Conservation (phyloP, 2,888 invertebrate species). For the Chrysolina haemoptera region DNA sequence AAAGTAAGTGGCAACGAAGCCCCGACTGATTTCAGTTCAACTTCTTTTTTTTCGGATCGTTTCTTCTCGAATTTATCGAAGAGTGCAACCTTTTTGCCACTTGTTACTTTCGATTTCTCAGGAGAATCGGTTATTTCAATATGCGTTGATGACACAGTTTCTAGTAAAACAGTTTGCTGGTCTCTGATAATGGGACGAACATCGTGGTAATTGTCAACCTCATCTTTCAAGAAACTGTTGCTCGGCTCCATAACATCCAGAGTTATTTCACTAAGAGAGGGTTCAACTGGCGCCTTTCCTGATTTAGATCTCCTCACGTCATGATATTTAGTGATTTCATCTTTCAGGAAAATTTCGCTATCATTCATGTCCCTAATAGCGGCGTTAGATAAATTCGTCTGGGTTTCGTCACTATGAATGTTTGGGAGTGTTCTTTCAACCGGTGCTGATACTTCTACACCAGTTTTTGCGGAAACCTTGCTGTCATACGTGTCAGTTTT, state of each 20-base stretch:
- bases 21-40: conserved; percentile 18
- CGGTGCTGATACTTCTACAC: conserved; percentile 12
- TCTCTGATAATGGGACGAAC: conserved; percentile 17
- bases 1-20: conserved; percentile 28
- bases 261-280: conserved; percentile 33
- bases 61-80: conserved; percentile 51
- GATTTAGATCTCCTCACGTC: conserved; percentile 39
- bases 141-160: neutral
- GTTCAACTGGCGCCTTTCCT: too few species aligned
- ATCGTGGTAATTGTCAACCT: conserved; percentile 41
- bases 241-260: conserved; percentile 49
- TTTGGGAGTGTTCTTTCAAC: conserved; percentile 32
- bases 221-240: conserved; percentile 45
- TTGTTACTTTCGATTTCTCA: neutral
- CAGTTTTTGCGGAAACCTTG: neutral
- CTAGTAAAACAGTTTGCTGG: neutral
- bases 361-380: conserved; percentile 28
- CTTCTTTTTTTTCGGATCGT: conserved; percentile 45
- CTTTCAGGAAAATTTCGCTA: conserved; percentile 52
- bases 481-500: neutral
- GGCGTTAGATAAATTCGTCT: too few species aligned
- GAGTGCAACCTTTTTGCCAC: conserved; percentile 38
- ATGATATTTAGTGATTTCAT: conserved; percentile 53
- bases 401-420: neutral
- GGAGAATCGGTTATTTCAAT: conserved; percentile 24